These are phyloP conservation scores for Cydia amplana DNA, from an alignment of 1,140 invertebrate genomes.

Conservation along the genomic window DNA sequence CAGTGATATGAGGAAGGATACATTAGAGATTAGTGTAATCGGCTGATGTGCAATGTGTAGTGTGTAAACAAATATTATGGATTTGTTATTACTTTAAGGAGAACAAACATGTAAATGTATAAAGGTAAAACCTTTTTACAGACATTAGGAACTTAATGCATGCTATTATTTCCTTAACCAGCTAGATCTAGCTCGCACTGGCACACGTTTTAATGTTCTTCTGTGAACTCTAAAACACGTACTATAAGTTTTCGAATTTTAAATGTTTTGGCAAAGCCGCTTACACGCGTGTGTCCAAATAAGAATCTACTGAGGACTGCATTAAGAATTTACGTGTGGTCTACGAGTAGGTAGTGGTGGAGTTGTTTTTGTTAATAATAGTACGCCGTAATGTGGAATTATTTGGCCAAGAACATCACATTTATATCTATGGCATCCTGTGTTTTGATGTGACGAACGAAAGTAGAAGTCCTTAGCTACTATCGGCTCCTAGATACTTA, in stretches of 20 bases:
- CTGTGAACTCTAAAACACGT: too few relatives aligned
- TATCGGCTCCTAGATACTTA: too few relatives aligned
- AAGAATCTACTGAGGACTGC: background rate
- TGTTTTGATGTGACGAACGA: too few relatives aligned
- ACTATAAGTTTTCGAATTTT: too few relatives aligned
- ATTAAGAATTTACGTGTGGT: conserved; percentile 6
- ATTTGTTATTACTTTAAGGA: conserved; percentile 22
- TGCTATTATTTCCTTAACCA: background rate
- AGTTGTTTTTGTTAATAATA: background rate
- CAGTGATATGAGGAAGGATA: conserved; percentile 7
- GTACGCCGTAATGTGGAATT: background rate
- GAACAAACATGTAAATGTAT: background rate
- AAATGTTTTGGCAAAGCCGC: too few relatives aligned
- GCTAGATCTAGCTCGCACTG: too few relatives aligned
- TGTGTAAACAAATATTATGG: conserved; percentile 34
- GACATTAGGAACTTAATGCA: background rate
- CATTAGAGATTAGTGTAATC: conserved; percentile 9
- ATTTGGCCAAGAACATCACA: too few relatives aligned
- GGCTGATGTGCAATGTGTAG: background rate
- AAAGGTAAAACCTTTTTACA: background rate
- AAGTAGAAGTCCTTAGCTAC: too few relatives aligned
- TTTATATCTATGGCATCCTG: too few relatives aligned
- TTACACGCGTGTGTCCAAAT: background rate
- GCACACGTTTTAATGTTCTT: too few relatives aligned
- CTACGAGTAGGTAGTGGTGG: too few relatives aligned